phyloP scores from a whole-genome alignment of 2,797 vertebrate genomes.

The Orientallactaga sibirica region DNA sequence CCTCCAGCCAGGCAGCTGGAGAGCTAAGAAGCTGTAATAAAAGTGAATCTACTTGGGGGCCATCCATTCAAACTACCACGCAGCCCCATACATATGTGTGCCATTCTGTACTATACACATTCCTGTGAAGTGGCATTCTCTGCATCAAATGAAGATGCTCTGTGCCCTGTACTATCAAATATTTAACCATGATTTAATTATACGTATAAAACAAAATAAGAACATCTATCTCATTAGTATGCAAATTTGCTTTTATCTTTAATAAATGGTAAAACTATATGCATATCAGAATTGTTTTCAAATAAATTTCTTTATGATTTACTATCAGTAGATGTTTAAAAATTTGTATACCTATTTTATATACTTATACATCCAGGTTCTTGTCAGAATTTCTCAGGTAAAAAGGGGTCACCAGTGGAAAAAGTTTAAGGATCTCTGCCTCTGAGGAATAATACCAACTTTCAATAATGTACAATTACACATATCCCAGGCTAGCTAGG shows the following conservation, averaged over 20 bases:
- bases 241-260: too few species aligned
- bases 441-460: not conserved
- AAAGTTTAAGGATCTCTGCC: not conserved
- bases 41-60: too few species aligned
- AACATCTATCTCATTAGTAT: not conserved
- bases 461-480: not conserved
- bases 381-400: not conserved
- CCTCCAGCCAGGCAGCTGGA: too few species aligned
- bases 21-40: too few species aligned
- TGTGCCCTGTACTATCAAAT: not conserved
- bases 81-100: not conserved
- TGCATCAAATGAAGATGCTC: too few species aligned
- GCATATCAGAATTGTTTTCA: not conserved
- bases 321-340: not conserved
- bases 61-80: too few species aligned
- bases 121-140: not conserved
- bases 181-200: not conserved
- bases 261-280: not conserved
- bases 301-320: not conserved
- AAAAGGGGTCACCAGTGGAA: not conserved
- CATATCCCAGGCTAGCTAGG: too few species aligned
- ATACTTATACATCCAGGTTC: not conserved
- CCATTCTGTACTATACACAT: not conserved
- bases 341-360: not conserved
- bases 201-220: not conserved